A percentile compares a stretch with the other conserved stretches of the same genome.
These are phyloP conservation scores for Myrmecobius fasciatus DNA, from an alignment of 2,113 vertebrate genomes.

Conservation along the genomic window DNA sequence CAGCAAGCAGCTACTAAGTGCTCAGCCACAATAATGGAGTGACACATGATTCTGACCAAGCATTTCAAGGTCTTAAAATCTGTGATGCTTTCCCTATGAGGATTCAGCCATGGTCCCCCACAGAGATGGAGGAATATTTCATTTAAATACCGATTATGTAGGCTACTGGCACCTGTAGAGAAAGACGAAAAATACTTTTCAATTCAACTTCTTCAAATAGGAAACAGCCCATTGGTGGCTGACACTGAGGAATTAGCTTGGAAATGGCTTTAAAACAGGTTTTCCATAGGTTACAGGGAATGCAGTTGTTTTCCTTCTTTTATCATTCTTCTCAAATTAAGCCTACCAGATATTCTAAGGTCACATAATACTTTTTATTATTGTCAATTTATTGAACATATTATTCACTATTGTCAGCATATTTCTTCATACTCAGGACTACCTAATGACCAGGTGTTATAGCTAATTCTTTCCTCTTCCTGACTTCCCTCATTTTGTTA, in stretches of 20 bases:
- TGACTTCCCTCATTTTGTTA: background rate
- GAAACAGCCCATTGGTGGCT: slow-evolving; percentile 48
- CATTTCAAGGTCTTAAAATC: slow-evolving; percentile 24
- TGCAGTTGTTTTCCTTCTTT: slow-evolving; percentile 41
- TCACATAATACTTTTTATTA: slow-evolving; percentile 52
- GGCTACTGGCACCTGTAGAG: slow-evolving; percentile 56
- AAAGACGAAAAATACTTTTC: slow-evolving; percentile 40
- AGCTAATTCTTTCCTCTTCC: background rate
- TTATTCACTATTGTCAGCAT: slow-evolving; percentile 53
- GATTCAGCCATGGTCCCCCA: background rate
- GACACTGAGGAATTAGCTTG: slow-evolving; percentile 60
- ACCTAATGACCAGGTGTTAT: background rate
- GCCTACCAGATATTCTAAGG: slow-evolving; percentile 53
- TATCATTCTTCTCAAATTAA: slow-evolving; percentile 55
- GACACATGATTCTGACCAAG: slow-evolving; percentile 45
- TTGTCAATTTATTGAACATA: slow-evolving; percentile 27
- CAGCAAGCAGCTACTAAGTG: background rate
- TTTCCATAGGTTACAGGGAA: slow-evolving; percentile 62
- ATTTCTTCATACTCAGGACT: background rate
- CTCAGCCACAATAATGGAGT: background rate
- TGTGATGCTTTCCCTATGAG: background rate
- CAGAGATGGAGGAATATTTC: slow-evolving; percentile 45
- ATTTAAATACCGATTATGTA: slow-evolving; percentile 44
- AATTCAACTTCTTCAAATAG: slow-evolving; percentile 54
- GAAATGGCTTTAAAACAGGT: slow-evolving; percentile 53